Evolutionary conservation across 2,797 vertebrate species (phyloP), one percentile per base, ranked within the genome.

Genomic region (Vireo griseus): DNA sequence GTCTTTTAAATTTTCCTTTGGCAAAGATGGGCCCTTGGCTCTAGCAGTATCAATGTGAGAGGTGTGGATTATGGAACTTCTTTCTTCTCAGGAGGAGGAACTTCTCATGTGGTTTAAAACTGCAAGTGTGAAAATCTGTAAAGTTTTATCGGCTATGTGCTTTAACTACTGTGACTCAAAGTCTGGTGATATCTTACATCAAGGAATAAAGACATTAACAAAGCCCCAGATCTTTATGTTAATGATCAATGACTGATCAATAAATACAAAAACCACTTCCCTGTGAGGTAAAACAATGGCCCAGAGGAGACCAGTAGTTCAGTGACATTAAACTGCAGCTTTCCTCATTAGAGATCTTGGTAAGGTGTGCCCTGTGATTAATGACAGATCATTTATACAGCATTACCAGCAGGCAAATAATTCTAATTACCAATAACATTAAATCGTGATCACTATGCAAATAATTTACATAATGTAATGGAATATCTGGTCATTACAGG

Each of bases 401-500:
- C 82, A 96, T 93, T 88, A 94, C 89, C 89, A 97, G 91, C 88
- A 96, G 80, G 90, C 82, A 97, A 97, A 95, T 94, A 94, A 94
- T 95, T 95, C 88, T 97, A 97, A 96, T 97, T 96, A 96, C 87
- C 62, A 92, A 81, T 79, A 87, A 78, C 94, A 95, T 94, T 96
- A 96, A 96, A 79, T 88, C 77, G 65, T 91, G 94, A 97, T 97
- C 96, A 95, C 90, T 95, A 95, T 93, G 94, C 95, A 97, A 97
- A 98, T 95, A 92, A 97, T 95, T 96, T 97, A 94, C 90, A 92
- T 96, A 97, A 96, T 92, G 87, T 89, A 96, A 97, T 93, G 58
- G 94, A 95, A 95, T 96, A 92, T 76, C 65, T 96, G 96, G 94
- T 91, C 96, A 95, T 97, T 97, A 94, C 54, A 96, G 90, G 85